Evolutionary conservation across 1,140 invertebrate genomes (phyloP), one percentile per base, ranked within the genome.

Genomic region (Drosophila ficusphila): DNA sequence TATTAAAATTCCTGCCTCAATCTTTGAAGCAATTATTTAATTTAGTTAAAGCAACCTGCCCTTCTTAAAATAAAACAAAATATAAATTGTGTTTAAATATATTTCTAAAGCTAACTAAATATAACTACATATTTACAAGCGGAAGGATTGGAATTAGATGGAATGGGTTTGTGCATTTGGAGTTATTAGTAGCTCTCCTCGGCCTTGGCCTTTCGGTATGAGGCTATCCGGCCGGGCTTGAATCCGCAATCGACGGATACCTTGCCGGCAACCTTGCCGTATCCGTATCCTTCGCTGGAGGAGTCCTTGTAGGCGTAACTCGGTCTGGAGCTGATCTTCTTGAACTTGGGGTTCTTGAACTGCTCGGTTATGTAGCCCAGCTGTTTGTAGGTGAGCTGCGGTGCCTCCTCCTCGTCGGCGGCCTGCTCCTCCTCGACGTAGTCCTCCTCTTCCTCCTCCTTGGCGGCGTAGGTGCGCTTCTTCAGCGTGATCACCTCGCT

Each of bases 401-500:
- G 78, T 7, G 61, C n/a, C 1, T 48, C 47, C 9, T 78, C 53
- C 2, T 77, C 79, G 0, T 57, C 67, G 7, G 18, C 7, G 21
- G 44, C 56, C 44, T 85, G 79, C 12, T 81, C 69, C 7, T 79
- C 76, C 47, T 82, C 75, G 4, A 52, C 9, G 16, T 83, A 82
- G 25, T 90, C 74, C 49, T 88, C 83, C 19, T 89, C 83, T n/a
- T 85, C 79, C 14, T 79, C 71, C 29, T 69, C 41, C 19, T 81
- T 76, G 38, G 52, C 36, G n/a, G 18, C 41, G 29, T 81, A 88
- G 41, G 14, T 56, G 67, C 60, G 73, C 11, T 85, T 64, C 65
- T 91, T 91, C 2, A 92, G 61, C 18, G 92, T 92, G 11, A 92
- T 89, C 3, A 93, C 82, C 6, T 92, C 90, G 29, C 78, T 92